phyloP scores from a whole-genome alignment of 2,888 invertebrate species.

The Ichneumoninae sp. region DNA sequence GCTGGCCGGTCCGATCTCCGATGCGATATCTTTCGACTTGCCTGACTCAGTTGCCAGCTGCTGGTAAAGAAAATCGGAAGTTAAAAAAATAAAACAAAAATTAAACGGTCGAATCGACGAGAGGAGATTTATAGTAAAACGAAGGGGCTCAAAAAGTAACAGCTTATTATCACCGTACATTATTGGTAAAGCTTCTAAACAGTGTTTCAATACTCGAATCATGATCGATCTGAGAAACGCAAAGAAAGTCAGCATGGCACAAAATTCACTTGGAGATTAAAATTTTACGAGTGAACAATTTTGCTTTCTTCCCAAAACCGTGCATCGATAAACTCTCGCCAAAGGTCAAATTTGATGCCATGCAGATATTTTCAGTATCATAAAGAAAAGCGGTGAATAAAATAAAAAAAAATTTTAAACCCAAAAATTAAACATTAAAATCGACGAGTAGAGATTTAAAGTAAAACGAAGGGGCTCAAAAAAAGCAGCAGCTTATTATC shows the following conservation, averaged over 20 bases:
- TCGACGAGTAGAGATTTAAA: constrained; percentile 34
- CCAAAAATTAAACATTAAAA: too few relatives aligned
- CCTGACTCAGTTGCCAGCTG: constrained; percentile 42
- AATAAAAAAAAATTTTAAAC: too few relatives aligned
- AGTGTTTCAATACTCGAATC: constrained; percentile 71
- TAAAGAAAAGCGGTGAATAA: too few relatives aligned
- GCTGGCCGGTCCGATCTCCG: not conserved
- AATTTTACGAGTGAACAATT: too few relatives aligned
- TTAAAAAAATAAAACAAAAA: not conserved
- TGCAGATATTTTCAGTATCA: too few relatives aligned
- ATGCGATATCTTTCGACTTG: constrained; percentile 42
- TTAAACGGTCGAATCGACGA: not conserved
- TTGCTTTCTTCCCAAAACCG: too few relatives aligned
- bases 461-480: constrained; percentile 50
- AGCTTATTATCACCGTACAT: constrained; percentile 69
- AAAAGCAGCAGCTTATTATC: constrained; percentile 65
- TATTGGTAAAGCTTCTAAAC: constrained; percentile 71
- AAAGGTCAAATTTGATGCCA: too few relatives aligned
- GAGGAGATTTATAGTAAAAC: constrained; percentile 56
- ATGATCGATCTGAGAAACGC: constrained; percentile 63
- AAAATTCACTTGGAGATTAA: too few relatives aligned
- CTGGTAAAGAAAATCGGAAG: constrained; percentile 27
- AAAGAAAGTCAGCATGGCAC: too few relatives aligned
- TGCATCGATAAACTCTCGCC: too few relatives aligned
- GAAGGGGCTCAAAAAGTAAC: not conserved